Evolutionary conservation across 2,888 invertebrate species (phyloP), one percentile per base, ranked within the genome.

Genomic region (Epinotia brunnichana): DNA sequence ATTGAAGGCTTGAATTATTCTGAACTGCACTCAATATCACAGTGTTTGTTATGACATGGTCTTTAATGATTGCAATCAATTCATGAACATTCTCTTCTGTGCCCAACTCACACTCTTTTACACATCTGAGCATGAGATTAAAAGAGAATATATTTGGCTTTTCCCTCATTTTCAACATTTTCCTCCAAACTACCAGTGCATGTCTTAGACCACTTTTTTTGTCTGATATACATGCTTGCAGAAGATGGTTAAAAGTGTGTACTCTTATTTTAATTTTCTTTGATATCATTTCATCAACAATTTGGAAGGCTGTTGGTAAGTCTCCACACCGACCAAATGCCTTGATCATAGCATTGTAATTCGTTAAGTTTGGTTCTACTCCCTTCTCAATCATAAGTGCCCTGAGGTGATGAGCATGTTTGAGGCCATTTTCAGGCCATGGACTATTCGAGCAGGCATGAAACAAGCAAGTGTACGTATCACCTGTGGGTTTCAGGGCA

Each of bases 331-430:
- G 94, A 0, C 97, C 98, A 91, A 97, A 99, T 1, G 98, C 97
- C 93, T 98, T 98, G 44, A 98, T 97, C 96, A 98, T 97, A 3
- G 96, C 95, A 92, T 98, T 96, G 82, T 97, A 98, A 82, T 96
- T 97, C 9, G 95, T 95, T 1, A 95, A 86, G 84, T 97, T 97
- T 3, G 97, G 95, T 76, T 95, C 92, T 76, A 95, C 90, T 9
- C 95, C 94, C 80, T 96, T 96, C 78, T 96, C 95, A 62, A 94
- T 85, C 94, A 98, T 96, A 3, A 95, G 88, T 73, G 95, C 89
- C 69, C 95, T 92, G 64, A 99, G 90, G 74, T 95, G 88, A 24
- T 89, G 92, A 0, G 98, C 96, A 83, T 95, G 94, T 67, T 94
- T 91, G 53, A 98, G 85, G 0, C 97, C 97, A 86, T 96, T 95